phyloP scores from a whole-genome alignment of 2,113 vertebrate species.

The Pelobates fuscus region DNA sequence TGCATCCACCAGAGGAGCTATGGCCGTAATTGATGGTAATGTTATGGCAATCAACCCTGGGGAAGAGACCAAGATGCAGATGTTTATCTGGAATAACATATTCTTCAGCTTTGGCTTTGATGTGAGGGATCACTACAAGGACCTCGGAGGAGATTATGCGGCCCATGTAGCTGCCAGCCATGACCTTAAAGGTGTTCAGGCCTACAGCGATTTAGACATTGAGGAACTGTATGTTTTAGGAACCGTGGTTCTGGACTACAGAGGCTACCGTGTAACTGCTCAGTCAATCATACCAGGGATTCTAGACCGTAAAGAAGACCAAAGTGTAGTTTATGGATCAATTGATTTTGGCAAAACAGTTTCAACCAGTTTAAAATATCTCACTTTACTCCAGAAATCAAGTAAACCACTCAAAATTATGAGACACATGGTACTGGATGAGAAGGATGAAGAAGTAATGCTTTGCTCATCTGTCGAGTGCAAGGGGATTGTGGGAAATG shows the following conservation, averaged over 20 bases:
- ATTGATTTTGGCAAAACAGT: constrained; percentile 68
- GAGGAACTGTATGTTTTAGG: constrained; percentile 73
- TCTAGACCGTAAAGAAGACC: constrained; percentile 63
- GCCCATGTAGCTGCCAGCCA: constrained; percentile 72
- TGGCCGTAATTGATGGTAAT: constrained; percentile 73
- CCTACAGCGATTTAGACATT: constrained; percentile 67
- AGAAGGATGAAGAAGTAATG: constrained; percentile 61
- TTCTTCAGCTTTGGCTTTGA: constrained; percentile 73
- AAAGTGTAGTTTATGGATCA: constrained; percentile 68
- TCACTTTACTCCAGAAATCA: constrained; percentile 67
- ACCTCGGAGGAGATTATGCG: constrained; percentile 70
- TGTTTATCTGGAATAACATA: constrained; percentile 74
- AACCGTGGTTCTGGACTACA: constrained; percentile 75
- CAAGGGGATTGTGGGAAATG: constrained; percentile 76
- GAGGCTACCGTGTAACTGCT: constrained; percentile 75
- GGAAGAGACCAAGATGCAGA: constrained; percentile 65
- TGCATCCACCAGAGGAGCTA: constrained; percentile 68
- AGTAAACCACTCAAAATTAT: constrained; percentile 70
- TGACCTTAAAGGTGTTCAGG: constrained; percentile 72
- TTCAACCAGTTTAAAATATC: constrained; percentile 62
- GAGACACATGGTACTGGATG: constrained; percentile 65
- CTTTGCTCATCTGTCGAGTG: constrained; percentile 75
- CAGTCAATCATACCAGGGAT: constrained; percentile 76
- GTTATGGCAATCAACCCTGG: constrained; percentile 71
- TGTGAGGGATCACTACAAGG: constrained; percentile 51